Evolutionary conservation across 2,113 vertebrate genomes (phyloP), one percentile per base, ranked within the genome.

Genomic region (Anoura caudifer): DNA sequence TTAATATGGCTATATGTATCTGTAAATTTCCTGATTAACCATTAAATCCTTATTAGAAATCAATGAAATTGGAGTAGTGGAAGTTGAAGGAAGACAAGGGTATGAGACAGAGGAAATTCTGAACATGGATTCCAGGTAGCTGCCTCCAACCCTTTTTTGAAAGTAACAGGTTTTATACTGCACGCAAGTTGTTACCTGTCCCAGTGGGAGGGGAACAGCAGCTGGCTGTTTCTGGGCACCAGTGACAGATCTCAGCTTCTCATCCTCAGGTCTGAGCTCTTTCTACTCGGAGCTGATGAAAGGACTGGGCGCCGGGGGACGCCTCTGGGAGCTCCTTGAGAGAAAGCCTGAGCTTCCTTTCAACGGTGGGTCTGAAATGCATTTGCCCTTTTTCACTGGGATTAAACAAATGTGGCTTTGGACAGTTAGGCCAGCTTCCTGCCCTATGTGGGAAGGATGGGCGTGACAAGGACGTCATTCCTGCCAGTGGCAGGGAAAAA

Each of bases 281-380:
- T 99, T 99, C 98, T 99, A 99, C 98, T 99, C 99, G 0, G 99
- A 99, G 97, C 98, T 99, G 87, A 99, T 99, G 99, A 99, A 99
- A 96, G 99, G 99, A 41, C 98, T 99, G 77, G 99, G 99, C 70
- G 99, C 99, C 0, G 99, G 99, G 77, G 91, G 99, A n/a, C 99
- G 99, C 88, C 98, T 99, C 0, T 99, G 99, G 99, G 99, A 99
- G 97, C 99, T 99, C 90, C 97, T 99, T 75, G 99, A 99, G 97
- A 98, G 99, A 94, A 99, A 99, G 54, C 99, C 99, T 0, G 98
- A 98, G 79, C 98, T 99, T 96, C 98, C 99, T 69, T 98, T 99
- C 47, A 98, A 99, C 90, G 99, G 99, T 99, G 45, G 38, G 98
- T 98, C 45, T 70, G 31, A 31, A 12, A 17, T 4, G 28, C 1